Evolutionary conservation across 2,797 vertebrate species (phyloP).

Genomic region (Urosaurus nigricauda): DNA sequence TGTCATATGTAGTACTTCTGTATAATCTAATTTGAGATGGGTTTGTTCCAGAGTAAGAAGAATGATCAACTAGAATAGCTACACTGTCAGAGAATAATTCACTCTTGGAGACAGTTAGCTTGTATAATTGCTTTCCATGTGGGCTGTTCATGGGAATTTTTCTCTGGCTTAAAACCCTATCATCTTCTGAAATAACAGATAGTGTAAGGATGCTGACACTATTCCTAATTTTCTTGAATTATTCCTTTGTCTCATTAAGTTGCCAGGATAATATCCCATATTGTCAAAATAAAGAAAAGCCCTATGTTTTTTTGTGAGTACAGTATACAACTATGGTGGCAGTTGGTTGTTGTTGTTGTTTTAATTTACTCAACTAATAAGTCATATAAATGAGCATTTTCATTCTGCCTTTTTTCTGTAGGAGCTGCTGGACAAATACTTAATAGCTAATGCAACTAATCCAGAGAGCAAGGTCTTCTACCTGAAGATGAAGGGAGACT

Average conservation of each 20-base stretch:
- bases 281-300: too few species aligned
- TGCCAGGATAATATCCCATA: not conserved
- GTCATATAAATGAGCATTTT: not conserved
- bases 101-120: not conserved
- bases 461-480: conserved; percentile 97
- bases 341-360: not conserved
- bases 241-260: not conserved
- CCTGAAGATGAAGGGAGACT: conserved; percentile 99
- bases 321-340: not conserved
- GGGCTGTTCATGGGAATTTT: not conserved
- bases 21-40: not conserved
- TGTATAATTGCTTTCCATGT: not conserved
- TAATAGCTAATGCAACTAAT: conserved; percentile 88
- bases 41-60: not conserved
- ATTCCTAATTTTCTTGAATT: not conserved
- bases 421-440: conserved; percentile 89
- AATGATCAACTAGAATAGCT: not conserved
- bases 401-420: conserved; percentile 69
- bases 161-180: not conserved
- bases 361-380: not conserved
- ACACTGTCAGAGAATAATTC: not conserved
- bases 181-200: not conserved
- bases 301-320: not conserved
- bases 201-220: not conserved
- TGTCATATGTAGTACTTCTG: not conserved